Percentiles rank a stretch among this genome's conserved stretches.
phyloP scores from a whole-genome alignment of 2,888 invertebrate genomes.

The Brachypalpus laphriformis region DNA sequence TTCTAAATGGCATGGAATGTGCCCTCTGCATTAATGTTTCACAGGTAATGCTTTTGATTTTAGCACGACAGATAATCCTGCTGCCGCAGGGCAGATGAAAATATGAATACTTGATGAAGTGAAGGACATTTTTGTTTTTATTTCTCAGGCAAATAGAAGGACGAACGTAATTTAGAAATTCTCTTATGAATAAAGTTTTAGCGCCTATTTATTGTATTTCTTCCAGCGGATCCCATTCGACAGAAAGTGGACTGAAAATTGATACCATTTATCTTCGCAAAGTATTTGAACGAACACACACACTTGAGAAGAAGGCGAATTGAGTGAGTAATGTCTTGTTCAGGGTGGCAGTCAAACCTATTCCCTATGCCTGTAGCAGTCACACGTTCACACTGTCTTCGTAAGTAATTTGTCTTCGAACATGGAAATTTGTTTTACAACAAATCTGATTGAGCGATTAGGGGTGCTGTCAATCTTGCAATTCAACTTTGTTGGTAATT shows the following conservation, averaged over 20 bases:
- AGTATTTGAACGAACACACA: neutral
- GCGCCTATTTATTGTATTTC: neutral
- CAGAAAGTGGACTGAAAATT: conserved; percentile 29
- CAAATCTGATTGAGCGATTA: conserved; percentile 32
- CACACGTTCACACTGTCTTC: neutral
- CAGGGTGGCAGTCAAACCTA: neutral
- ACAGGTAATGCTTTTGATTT: conserved; percentile 8
- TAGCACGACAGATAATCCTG: conserved; percentile 4
- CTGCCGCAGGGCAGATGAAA: conserved; percentile 11
- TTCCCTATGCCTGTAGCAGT: neutral
- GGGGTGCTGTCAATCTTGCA: conserved; percentile 26
- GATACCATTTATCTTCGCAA: conserved; percentile 14
- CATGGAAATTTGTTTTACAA: conserved; percentile 10
- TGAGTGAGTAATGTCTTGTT: conserved; percentile 19
- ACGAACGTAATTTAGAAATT: neutral
- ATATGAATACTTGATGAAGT: conserved; percentile 39
- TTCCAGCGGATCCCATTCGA: neutral
- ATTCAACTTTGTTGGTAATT: neutral
- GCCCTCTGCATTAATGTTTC: conserved; percentile 15
- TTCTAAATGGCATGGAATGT: neutral
- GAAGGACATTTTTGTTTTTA: neutral
- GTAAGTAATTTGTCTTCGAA: neutral
- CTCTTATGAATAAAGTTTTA: conserved; percentile 19
- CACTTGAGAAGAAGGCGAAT: neutral
- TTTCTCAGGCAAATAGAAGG: neutral